Base-by-base conservation (phyloP, 2,888 invertebrate species). In the Pediacus dermestoides region DNA sequence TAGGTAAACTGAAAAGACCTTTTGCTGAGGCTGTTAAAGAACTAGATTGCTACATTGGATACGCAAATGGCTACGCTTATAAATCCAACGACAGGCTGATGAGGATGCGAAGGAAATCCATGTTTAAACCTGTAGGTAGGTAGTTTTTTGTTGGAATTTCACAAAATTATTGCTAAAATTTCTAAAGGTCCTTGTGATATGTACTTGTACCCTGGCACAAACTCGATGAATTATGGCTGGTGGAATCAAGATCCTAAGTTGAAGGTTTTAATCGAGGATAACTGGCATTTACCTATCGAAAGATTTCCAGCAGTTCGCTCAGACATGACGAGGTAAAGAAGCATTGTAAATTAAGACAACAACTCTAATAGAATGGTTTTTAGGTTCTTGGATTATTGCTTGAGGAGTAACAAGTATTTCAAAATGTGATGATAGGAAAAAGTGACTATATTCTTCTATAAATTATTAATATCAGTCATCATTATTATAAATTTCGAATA, bases 31-130 rank as follows among this genome's bases (percentile, higher is more conserved):
- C 60, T 28, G 64, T 73, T n/a, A 63, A 72, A 42, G 57, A 69
- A 26, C 64, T 75, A 9, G 77, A 76, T 52, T 63, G 71, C 37
- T 75, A 75, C 41, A 60, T 74, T 26, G 74, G 75, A 11, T 65
- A 68, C 56, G 73, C 73, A 1, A 73, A 78, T 61, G 77, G 77
- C 14, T 76, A 74, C 48, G 68, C 76, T 1, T 77, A 76, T 48
- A 73, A 72, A 32, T 76, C 76, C 1, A 60, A 58, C 30, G 65
- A 70, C 46, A 67, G 74, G 51, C 67, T 75, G 46, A 58, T 45
- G 2, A 71, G 65, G 58, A 75, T 75, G 74, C 72, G 74, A 48
- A 65, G 64, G 16, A 77, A 75, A 55, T 73, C 73, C 12, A 65
- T 74, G 4, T 61, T 73, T n/a, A 74, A 76, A 55, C 74, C 76